Evolutionary conservation across 2,797 vertebrate genomes (phyloP).

Genomic region (Falco concolor): DNA sequence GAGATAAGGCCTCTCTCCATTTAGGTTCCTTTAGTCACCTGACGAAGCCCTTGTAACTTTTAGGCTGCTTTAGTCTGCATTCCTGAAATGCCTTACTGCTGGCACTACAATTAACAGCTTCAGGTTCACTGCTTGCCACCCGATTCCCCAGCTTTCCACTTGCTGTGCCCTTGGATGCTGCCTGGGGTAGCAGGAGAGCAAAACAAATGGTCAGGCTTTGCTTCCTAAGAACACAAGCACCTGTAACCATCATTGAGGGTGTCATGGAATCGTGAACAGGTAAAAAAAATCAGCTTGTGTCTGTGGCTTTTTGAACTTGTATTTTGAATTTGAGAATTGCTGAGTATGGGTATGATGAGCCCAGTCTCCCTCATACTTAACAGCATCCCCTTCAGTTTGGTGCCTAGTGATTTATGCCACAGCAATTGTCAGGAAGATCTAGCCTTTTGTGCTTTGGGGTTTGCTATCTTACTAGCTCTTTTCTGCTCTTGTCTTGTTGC

Average conservation of each 20-base stretch:
- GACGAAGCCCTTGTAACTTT: conserved; percentile 57
- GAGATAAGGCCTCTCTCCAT: conserved; percentile 48
- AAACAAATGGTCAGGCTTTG: not conserved
- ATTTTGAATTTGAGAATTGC: not conserved
- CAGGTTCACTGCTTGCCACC: conserved; percentile 76
- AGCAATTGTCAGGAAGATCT: not conserved
- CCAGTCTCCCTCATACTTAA: not conserved
- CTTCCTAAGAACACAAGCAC: not conserved
- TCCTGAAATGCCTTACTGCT: conserved; percentile 82
- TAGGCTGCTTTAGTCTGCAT: conserved; percentile 79
- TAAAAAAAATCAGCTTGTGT: conserved; percentile 17
- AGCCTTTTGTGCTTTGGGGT: not conserved
- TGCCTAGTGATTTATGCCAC: not conserved
- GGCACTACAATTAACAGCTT: conserved; percentile 77
- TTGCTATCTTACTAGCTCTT: not conserved
- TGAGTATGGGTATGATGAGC: not conserved
- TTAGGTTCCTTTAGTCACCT: conserved; percentile 67
- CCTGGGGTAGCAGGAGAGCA: not conserved
- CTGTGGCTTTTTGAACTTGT: not conserved
- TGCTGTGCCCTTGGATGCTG: not conserved
- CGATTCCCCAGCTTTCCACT: conserved; percentile 56
- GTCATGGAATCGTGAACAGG: conserved; percentile 34
- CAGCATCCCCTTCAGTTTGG: rapidly evolving
- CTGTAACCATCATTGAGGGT: not conserved
- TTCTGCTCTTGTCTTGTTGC: not conserved